Evolutionary conservation across 2,113 vertebrate species (phyloP).

Genomic region (Megalops atlanticus): DNA sequence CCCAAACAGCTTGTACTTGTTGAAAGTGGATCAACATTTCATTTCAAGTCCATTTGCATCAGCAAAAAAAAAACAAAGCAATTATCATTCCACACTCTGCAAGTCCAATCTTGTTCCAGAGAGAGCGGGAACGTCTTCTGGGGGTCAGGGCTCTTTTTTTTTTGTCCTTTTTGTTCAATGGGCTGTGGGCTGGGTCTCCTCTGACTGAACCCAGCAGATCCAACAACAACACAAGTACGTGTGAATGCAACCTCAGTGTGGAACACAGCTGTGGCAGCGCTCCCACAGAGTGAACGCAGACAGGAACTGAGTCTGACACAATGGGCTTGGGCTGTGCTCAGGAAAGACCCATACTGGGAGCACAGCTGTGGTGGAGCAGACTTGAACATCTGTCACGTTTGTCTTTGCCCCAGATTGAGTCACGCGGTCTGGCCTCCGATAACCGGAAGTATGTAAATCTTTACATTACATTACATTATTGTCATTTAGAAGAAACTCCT

Average conservation of each 20-base stretch:
- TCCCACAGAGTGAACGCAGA: background rate
- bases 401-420: no score
- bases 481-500: no score
- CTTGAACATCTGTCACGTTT: no score
- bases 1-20: background rate
- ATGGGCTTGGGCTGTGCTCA: background rate
- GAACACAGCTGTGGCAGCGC: background rate
- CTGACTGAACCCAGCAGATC: background rate
- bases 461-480: no score
- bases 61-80: background rate
- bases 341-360: background rate
- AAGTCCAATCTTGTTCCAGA: background rate
- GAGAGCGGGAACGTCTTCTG: no score
- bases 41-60: background rate
- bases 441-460: no score
- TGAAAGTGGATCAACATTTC: conserved; percentile 7
- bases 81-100: background rate
- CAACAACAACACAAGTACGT: background rate
- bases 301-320: background rate
- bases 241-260: background rate
- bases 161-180: background rate
- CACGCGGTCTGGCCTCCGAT: no score
- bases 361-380: background rate
- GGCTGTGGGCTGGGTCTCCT: no score
- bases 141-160: no score